A percentile compares a stretch with the other conserved stretches of the same genome.
Evolutionary conservation across 2,113 vertebrate species (phyloP).

Genomic region (Ammodytes marinus): DNA sequence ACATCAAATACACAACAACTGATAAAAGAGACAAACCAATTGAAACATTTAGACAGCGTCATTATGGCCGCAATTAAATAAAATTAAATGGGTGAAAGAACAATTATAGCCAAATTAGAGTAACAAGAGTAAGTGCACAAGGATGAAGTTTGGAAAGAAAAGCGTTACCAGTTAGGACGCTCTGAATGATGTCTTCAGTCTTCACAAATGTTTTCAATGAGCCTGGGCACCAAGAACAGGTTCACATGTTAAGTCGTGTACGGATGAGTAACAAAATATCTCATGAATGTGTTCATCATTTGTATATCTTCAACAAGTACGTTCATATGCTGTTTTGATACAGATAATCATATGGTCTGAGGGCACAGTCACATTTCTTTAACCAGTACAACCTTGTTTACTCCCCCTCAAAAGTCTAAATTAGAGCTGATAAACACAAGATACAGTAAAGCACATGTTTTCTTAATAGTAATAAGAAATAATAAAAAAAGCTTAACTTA

Average conservation of each 20-base stretch:
- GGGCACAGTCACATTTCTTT: not conserved
- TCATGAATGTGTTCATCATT: not conserved
- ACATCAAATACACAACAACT: too few relatives aligned
- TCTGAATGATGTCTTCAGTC: constrained; percentile 96
- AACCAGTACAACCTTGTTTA: not conserved
- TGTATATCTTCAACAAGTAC: not conserved
- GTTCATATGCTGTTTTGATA: not conserved
- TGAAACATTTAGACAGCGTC: too few relatives aligned
- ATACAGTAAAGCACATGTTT: not conserved
- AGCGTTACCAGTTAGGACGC: constrained; percentile 92
- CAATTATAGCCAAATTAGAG: not conserved
- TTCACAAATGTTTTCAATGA: constrained; percentile 91
- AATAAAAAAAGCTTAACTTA: too few relatives aligned
- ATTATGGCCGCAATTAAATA: too few relatives aligned
- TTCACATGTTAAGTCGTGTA: not conserved
- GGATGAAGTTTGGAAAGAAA: not conserved
- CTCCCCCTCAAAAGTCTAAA: not conserved
- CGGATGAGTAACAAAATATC: not conserved
- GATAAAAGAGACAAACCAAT: too few relatives aligned
- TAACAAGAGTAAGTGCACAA: not conserved
- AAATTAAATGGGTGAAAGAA: too few relatives aligned
- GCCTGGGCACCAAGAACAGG: constrained; percentile 78
- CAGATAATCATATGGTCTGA: not conserved
- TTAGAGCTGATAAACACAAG: not conserved
- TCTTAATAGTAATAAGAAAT: not conserved